A percentile compares a stretch with the other conserved stretches of the same genome.
Conservation (phyloP, 2,113 vertebrate genomes). For the Gnathonemus longibarbis region DNA sequence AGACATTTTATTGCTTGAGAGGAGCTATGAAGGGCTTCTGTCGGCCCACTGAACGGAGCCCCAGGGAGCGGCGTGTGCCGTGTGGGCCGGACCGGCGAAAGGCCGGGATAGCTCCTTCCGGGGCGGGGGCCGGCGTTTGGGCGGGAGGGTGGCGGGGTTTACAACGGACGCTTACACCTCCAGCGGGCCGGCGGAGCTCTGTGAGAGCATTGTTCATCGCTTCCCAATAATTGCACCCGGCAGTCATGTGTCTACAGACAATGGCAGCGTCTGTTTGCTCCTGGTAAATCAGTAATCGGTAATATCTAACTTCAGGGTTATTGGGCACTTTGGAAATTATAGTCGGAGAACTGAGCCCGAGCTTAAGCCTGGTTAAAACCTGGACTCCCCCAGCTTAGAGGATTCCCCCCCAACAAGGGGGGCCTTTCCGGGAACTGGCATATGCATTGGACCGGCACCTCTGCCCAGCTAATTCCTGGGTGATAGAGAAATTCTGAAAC, state of each 20-base stretch:
- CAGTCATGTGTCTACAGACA: neutral
- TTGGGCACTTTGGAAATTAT: neutral
- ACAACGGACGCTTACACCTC: neutral
- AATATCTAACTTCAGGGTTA: conserved; percentile 10
- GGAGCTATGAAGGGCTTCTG: conserved; percentile 48
- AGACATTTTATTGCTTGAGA: conserved; percentile 56
- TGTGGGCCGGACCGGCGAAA: neutral
- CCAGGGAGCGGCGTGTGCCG: neutral
- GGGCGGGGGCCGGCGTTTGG: neutral
- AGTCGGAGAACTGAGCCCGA: neutral
- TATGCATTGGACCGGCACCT: neutral
- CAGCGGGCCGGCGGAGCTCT: neutral
- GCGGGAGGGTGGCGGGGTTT: neutral
- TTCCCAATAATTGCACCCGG: neutral
- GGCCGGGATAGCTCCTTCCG: neutral
- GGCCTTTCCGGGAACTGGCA: no score
- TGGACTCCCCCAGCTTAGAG: neutral
- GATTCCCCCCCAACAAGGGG: neutral
- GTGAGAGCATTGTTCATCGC: neutral
- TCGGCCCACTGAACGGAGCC: conserved; percentile 18
- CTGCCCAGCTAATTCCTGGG: neutral
- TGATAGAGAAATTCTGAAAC: neutral
- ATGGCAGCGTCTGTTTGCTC: conserved; percentile 9
- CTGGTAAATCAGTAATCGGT: conserved; percentile 15
- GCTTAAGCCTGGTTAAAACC: neutral